phyloP scores from a whole-genome alignment of 2,113 vertebrate genomes.

The Atrichornis clamosus region DNA sequence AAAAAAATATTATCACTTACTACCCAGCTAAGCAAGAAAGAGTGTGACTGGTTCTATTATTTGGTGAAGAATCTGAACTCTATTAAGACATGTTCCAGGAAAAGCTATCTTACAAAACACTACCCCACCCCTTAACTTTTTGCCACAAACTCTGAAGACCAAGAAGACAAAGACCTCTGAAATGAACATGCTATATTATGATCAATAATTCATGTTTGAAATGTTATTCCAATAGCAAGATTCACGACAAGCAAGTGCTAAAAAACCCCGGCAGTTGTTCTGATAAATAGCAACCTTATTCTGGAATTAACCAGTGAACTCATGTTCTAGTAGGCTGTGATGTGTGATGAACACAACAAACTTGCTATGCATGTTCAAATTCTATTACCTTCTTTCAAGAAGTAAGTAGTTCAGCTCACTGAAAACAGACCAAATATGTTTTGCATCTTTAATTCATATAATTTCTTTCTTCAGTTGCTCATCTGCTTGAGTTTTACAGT shows the following conservation, averaged over 20 bases:
- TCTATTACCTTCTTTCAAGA: background rate
- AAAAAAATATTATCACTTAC: constrained; percentile 54
- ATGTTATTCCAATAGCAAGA: background rate
- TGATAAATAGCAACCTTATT: background rate
- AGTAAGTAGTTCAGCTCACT: background rate
- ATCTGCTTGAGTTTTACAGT: background rate
- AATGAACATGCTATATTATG: background rate
- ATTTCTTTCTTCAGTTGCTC: background rate
- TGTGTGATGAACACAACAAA: background rate
- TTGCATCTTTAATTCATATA: fast-evolving
- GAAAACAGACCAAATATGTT: background rate
- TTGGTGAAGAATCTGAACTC: constrained; percentile 22
- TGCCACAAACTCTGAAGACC: background rate
- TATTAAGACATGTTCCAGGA: background rate
- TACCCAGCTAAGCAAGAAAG: background rate
- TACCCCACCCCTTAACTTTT: background rate
- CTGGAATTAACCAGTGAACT: background rate
- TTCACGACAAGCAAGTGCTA: background rate
- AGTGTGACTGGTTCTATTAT: background rate
- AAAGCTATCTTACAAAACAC: background rate
- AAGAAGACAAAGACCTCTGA: background rate
- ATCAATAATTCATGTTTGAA: background rate
- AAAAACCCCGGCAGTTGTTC: background rate
- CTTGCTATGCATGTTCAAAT: background rate
- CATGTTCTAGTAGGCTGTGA: background rate